Conservation (phyloP, 2,113 vertebrate species). For the rat (Rattus norvegicus) region DNA sequence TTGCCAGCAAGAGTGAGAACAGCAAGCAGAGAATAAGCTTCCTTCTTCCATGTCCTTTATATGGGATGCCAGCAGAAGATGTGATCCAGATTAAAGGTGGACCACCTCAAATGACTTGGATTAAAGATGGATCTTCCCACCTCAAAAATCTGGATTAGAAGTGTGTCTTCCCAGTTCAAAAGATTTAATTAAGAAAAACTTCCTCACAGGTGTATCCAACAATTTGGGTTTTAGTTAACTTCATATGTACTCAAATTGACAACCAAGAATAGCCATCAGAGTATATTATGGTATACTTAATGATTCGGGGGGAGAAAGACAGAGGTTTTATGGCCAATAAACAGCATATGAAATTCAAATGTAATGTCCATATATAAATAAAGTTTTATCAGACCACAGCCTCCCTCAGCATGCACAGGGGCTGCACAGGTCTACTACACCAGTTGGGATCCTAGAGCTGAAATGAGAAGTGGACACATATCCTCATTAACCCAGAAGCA, state of each 20-base stretch:
- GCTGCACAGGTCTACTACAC: background rate
- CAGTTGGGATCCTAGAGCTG: background rate
- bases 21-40: background rate
- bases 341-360: slow-evolving; percentile 48
- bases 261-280: background rate
- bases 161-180: background rate
- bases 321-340: slow-evolving; percentile 32
- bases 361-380: background rate
- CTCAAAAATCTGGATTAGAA: background rate
- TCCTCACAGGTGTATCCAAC: background rate
- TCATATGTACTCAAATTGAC: background rate
- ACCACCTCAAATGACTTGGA: background rate
- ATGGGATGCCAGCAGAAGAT: background rate
- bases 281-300: background rate
- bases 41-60: background rate
- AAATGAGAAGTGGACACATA: background rate
- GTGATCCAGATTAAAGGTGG: background rate
- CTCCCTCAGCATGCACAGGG: background rate
- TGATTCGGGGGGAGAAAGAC: background rate
- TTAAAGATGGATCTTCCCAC: background rate
- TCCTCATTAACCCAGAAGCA: background rate
- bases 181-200: background rate
- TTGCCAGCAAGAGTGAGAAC: background rate
- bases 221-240: background rate
- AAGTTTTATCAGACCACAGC: slow-evolving; percentile 18